A percentile compares a stretch with the other conserved stretches of the same genome.
These are phyloP conservation scores for Euclidia mi DNA, from an alignment of 2,888 invertebrate species.

Conservation along the genomic window DNA sequence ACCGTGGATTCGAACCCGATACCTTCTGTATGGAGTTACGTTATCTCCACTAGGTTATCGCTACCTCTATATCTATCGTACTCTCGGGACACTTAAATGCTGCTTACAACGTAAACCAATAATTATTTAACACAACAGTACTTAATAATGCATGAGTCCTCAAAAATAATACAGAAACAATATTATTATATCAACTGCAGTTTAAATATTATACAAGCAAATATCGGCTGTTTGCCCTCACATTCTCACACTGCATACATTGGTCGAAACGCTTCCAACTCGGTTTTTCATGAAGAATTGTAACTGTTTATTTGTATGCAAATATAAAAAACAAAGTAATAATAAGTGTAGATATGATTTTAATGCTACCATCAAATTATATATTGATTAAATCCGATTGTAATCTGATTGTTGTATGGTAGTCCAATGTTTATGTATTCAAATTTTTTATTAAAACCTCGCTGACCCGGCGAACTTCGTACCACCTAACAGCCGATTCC, in stretches of 20 bases:
- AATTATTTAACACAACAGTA: not conserved
- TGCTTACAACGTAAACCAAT: too few species aligned
- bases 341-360: conserved; percentile 1
- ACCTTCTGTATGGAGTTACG: too few species aligned
- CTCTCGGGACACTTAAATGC: too few species aligned
- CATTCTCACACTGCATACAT: conserved; percentile 1
- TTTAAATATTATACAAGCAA: conserved; percentile 14
- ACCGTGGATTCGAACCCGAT: too few species aligned
- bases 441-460: too few species aligned
- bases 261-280: not conserved
- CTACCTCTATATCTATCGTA: too few species aligned
- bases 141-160: conserved; percentile 2
- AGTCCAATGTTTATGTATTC: too few species aligned
- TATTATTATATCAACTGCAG: not conserved
- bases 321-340: too few species aligned
- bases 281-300: conserved; percentile 4
- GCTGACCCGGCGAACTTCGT: too few species aligned
- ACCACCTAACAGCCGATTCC: too few species aligned
- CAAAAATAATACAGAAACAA: conserved; percentile 12
- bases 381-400: not conserved
- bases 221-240: not conserved
- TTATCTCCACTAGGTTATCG: too few species aligned
- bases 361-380: not conserved
- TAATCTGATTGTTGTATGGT: too few species aligned
- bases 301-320: not conserved